These are phyloP conservation scores for Synchiropus splendidus DNA, from an alignment of 2,113 vertebrate genomes.

Conservation along the genomic window DNA sequence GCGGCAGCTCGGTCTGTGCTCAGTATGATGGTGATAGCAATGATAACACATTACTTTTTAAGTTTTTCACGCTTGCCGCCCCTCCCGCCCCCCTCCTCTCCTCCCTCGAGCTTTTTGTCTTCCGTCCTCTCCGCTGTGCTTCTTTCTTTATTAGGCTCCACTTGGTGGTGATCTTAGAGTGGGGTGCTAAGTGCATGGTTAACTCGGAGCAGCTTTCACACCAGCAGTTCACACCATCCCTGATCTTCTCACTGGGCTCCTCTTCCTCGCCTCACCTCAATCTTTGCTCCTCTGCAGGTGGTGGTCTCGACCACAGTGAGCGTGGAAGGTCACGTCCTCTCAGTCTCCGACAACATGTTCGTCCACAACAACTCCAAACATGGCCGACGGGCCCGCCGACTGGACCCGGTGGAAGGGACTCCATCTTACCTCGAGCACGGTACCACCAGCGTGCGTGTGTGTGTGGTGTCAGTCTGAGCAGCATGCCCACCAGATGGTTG, in stretches of 20 bases:
- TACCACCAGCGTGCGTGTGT: slow-evolving; percentile 24
- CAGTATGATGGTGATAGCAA: slow-evolving; percentile 43
- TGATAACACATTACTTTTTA: slow-evolving; percentile 49
- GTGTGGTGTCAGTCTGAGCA: slow-evolving; percentile 26
- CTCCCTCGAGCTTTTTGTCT: slow-evolving; percentile 6
- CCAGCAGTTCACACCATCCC: too few species aligned
- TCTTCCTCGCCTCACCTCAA: slow-evolving; percentile 5
- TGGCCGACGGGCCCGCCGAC: slow-evolving; percentile 63
- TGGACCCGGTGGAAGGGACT: slow-evolving; percentile 65
- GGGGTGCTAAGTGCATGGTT: too few species aligned
- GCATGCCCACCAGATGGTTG: slow-evolving; percentile 61
- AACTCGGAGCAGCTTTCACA: too few species aligned
- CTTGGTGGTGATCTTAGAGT: too few species aligned
- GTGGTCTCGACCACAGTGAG: slow-evolving; percentile 68
- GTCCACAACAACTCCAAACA: slow-evolving; percentile 75
- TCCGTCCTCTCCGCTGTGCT: too few species aligned
- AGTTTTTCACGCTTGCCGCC: slow-evolving; percentile 46
- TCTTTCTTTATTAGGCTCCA: too few species aligned
- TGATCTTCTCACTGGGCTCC: not conserved
- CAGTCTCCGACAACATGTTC: slow-evolving; percentile 71
- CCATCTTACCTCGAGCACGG: slow-evolving; percentile 66
- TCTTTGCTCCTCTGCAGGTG: slow-evolving; percentile 41
- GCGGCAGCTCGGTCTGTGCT: slow-evolving; percentile 14
- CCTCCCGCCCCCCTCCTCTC: slow-evolving; percentile 23
- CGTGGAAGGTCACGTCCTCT: slow-evolving; percentile 67